These are phyloP conservation scores for Prosopocoilus inquinatus DNA, from an alignment of 2,888 invertebrate genomes.

Conservation along the genomic window DNA sequence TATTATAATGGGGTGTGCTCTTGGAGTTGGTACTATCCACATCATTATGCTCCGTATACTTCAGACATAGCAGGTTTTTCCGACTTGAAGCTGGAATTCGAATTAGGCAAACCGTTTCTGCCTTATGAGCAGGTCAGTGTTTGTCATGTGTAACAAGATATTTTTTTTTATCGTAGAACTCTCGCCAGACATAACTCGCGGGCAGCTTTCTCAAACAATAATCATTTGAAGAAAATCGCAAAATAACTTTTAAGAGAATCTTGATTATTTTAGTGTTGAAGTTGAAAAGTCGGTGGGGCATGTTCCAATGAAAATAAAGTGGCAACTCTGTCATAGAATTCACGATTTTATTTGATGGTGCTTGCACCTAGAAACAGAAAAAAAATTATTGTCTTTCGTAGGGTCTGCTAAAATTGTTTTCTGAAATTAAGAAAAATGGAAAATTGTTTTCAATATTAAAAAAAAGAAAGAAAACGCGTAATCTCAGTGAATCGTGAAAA, in stretches of 20 bases:
- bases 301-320: too few species aligned
- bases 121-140: constrained; percentile 80
- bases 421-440: too few species aligned
- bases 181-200: not conserved
- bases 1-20: constrained; percentile 96
- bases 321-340: too few species aligned
- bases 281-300: too few species aligned
- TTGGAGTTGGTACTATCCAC: constrained; percentile 98
- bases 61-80: constrained; percentile 87
- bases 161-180: not conserved
- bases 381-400: too few species aligned
- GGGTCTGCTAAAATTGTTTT: too few species aligned
- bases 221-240: not conserved
- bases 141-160: not conserved
- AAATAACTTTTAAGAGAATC: not conserved
- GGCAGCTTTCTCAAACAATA: not conserved
- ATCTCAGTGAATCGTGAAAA: too few species aligned
- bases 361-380: too few species aligned
- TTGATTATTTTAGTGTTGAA: constrained; percentile 2
- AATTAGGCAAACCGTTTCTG: constrained; percentile 81
- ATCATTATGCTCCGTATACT: constrained; percentile 95
- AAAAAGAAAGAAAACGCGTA: too few species aligned
- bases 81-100: constrained; percentile 70
- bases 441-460: too few species aligned
- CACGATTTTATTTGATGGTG: too few species aligned